These are phyloP conservation scores for Enteromius fasciolatus DNA, from an alignment of 2,797 vertebrate genomes.

Conservation along the genomic window DNA sequence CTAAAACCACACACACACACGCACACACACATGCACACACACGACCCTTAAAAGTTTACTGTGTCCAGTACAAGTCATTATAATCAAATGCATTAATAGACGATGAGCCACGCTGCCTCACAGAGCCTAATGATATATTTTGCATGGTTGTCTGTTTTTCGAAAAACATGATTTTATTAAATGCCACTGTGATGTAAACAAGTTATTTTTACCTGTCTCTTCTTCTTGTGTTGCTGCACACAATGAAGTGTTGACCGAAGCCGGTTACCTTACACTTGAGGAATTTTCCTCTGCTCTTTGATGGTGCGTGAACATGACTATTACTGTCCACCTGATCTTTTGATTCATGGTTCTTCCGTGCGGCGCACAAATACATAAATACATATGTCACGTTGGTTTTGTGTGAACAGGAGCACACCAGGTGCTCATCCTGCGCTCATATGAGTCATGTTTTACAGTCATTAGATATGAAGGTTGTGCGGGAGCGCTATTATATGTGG, in stretches of 20 bases:
- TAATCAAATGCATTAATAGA: slow-evolving; percentile 32
- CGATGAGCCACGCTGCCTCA: background rate
- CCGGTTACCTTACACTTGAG: slow-evolving; percentile 53
- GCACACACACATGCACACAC: background rate
- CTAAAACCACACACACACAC: slow-evolving; percentile 5
- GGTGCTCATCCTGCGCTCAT: slow-evolving; percentile 58
- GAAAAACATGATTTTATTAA: slow-evolving; percentile 38
- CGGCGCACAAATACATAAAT: slow-evolving; percentile 53
- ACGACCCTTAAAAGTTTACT: background rate
- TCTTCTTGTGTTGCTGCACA: slow-evolving; percentile 19
- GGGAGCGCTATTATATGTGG: slow-evolving; percentile 53
- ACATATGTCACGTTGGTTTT: slow-evolving; percentile 40
- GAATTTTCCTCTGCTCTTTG: slow-evolving; percentile 59
- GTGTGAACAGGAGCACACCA: slow-evolving; percentile 50
- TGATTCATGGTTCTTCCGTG: slow-evolving; percentile 59
- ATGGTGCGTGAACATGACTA: slow-evolving; percentile 59
- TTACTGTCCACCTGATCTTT: slow-evolving; percentile 57
- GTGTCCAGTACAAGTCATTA: slow-evolving; percentile 17
- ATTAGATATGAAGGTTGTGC: slow-evolving; percentile 60
- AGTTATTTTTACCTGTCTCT: slow-evolving; percentile 28
- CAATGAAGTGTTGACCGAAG: slow-evolving; percentile 60
- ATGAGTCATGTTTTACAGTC: slow-evolving; percentile 65
- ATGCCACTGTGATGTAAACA: slow-evolving; percentile 40
- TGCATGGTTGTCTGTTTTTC: slow-evolving; percentile 21
- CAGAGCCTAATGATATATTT: slow-evolving; percentile 35